Evolutionary conservation across 1,140 invertebrate species (phyloP), one percentile per base, ranked within the genome.

Genomic region (Wasmannia auropunctata): DNA sequence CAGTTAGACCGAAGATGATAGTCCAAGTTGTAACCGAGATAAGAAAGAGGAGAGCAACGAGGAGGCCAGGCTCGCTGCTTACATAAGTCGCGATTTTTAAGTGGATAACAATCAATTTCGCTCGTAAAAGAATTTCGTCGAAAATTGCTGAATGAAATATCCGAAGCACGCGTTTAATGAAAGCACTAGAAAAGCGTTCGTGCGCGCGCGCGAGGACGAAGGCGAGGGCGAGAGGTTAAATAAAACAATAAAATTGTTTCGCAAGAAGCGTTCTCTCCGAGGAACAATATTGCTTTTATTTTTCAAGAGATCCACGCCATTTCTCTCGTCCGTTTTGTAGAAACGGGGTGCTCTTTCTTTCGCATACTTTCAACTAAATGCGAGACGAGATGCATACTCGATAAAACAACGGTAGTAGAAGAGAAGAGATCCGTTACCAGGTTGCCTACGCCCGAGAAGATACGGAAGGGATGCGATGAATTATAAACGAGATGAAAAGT

Each of bases 161-260:
- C 79, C 79, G 51, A 43, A n/a, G 79, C 67, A 58, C 51, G 79
- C 79, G 79, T 83, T 83, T 83, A 83, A 83, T 83, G 79, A 83
- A 83, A 83, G 79, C 51, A 46, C 65, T 46, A 43, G 79, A 58
- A 83, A 54, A 80, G 46, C 76, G 22, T 6, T 4, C 19, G 49
- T n/a, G 56, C 31, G 60, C 60, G 31, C 60, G 60, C 60, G 51
- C n/a, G n/a, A 2, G n/a, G n/a, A n/a, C n/a, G n/a, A n/a, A n/a
- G n/a, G 22, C 11, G 37, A 81, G 5, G 58, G 51, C 79, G 28
- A 43, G 51, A 31, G 25, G 25, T 74, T 83, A 83, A 83, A 83
- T 83, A 83, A 83, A 83, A 83, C 79, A 72, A 83, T 83, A 58
- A 83, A 83, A 83, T 83, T 60, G 79, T 83, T 83, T 83, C 51